phyloP scores from a whole-genome alignment of 2,888 invertebrate genomes.

The Morinoia aosen region DNA sequence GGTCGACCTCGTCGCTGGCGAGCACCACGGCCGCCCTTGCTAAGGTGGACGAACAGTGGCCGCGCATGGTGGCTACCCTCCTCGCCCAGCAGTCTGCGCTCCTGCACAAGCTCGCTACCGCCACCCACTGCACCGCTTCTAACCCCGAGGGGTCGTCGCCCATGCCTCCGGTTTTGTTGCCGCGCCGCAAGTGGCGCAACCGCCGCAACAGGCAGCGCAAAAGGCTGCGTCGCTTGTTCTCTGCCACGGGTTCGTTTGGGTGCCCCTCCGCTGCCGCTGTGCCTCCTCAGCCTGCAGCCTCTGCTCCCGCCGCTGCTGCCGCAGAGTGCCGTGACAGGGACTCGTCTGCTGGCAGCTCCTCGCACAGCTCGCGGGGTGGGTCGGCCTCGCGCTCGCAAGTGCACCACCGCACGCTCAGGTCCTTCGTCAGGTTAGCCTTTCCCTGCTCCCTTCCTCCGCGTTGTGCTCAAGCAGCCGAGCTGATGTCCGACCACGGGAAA shows the following conservation, averaged over 20 bases:
- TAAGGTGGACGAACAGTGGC: conserved; percentile 56
- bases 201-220: conserved; percentile 65
- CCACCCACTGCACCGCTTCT: conserved; percentile 43
- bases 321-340: conserved; percentile 16
- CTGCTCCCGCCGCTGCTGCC: background rate
- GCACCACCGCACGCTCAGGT: conserved; percentile 20
- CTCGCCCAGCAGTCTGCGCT: conserved; percentile 66
- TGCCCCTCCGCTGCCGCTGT: background rate
- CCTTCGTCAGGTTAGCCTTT: conserved; percentile 31
- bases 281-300: conserved; percentile 9
- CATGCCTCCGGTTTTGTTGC: conserved; percentile 56
- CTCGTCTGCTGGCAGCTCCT: conserved; percentile 50
- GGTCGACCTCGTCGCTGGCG: background rate
- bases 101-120: conserved; percentile 65
- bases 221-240: conserved; percentile 60
- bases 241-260: conserved; percentile 15
- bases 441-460: background rate
- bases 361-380: conserved; percentile 25
- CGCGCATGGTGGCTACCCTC: conserved; percentile 65
- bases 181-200: conserved; percentile 66
- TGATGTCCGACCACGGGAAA: background rate
- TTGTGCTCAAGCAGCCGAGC: background rate
- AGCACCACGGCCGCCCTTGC: conserved; percentile 25
- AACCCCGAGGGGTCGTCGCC: conserved; percentile 20
- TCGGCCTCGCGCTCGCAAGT: background rate